Conservation (phyloP, 2,113 vertebrate genomes). For the Neomonachus schauinslandi region DNA sequence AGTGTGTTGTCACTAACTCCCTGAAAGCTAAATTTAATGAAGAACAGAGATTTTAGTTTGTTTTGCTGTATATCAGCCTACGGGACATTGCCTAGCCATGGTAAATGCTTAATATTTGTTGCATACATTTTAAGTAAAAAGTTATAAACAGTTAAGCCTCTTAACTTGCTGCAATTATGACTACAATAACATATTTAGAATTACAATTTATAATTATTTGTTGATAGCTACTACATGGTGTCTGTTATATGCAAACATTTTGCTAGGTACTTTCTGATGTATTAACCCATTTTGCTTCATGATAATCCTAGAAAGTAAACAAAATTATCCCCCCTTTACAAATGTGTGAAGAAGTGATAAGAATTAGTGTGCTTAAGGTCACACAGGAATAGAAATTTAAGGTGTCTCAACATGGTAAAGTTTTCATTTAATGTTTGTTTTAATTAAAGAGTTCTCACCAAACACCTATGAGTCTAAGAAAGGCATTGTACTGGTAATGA, state of each 20-base stretch:
- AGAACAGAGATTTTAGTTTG: neutral
- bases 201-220: neutral
- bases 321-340: neutral
- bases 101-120: neutral
- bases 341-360: neutral
- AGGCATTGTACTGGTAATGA: neutral
- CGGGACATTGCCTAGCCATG: neutral
- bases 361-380: neutral
- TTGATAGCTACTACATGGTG: neutral
- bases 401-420: neutral
- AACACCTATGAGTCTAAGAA: neutral
- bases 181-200: neutral
- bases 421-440: constrained; percentile 3
- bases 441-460: neutral
- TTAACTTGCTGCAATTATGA: neutral
- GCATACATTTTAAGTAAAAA: neutral
- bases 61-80: neutral
- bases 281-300: constrained; percentile 23
- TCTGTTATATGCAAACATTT: neutral
- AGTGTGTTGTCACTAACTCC: neutral
- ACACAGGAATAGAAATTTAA: neutral
- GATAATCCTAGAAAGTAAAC: neutral
- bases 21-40: neutral
- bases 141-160: neutral
- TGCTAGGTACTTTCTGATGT: neutral